Evolutionary conservation across 2,888 invertebrate genomes (phyloP).

Genomic region (Drosophila koepferae): DNA sequence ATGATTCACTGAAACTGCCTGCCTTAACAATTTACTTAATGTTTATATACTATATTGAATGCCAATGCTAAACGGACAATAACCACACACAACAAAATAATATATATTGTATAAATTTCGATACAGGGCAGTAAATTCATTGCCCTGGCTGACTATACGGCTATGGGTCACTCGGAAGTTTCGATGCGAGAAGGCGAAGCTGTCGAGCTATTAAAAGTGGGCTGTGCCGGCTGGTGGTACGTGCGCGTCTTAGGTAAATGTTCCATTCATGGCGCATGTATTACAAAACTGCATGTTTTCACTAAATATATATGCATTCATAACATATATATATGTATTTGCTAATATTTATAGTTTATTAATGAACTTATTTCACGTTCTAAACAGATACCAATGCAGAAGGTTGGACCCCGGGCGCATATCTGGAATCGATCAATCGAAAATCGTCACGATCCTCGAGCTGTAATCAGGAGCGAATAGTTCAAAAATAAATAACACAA

Average conservation of each 20-base stretch:
- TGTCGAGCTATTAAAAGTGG: constrained; percentile 95
- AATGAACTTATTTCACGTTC: not conserved
- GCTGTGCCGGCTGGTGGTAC: constrained; percentile 99
- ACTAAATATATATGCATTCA: not conserved
- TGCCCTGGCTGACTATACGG: constrained; percentile 96
- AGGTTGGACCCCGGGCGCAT: constrained; percentile 98
- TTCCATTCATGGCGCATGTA: constrained; percentile 2
- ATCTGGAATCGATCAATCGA: constrained; percentile 91
- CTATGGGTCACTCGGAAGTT: constrained; percentile 95
- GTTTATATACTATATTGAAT: not conserved
- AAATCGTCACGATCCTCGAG: constrained; percentile 91
- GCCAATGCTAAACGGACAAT: constrained; percentile 16
- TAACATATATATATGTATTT: not conserved
- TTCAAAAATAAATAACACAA: constrained; percentile 49
- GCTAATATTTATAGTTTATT: not conserved
- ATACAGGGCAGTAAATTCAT: constrained; percentile 91
- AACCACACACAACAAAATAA: constrained; percentile 25
- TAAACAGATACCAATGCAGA: constrained; percentile 88
- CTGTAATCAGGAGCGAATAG: constrained; percentile 82
- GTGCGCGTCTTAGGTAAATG: constrained; percentile 91
- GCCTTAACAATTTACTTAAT: constrained; percentile 82
- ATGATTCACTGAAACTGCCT: constrained; percentile 23
- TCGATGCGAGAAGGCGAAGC: constrained; percentile 95
- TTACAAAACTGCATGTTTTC: constrained; percentile 26
- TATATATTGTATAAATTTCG: constrained; percentile 39